Base-by-base conservation (phyloP, 2,888 invertebrate genomes). In the Chrysodeixis includens region DNA sequence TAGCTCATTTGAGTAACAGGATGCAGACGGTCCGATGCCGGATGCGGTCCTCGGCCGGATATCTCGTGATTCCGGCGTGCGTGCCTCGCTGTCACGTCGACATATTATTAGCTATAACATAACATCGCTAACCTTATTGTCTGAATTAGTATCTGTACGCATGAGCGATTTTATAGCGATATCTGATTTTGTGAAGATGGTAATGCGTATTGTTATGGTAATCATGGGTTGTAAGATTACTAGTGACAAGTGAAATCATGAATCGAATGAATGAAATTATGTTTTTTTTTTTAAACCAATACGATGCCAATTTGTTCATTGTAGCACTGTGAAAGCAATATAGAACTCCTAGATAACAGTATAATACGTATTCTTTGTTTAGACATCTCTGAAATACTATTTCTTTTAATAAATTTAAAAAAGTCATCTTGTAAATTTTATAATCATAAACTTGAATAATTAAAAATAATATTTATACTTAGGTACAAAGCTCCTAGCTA, bases 31-130 rank as follows among this genome's bases (percentile, higher is more conserved):
- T 78, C 75, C 73, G 66, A 61, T 54, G 62, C 68, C 82, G 88
- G 88, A 88, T 78, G 83, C 76, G 81, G 75, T 70, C 76, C 76
- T 76, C 81, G 82, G 78, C 77, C 78, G 78, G 81, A 83, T 84
- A 84, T 83, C 85, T 84, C 86, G 86, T 85, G 83, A 60, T 82
- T 86, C 87, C 86, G 87, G 71, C 74, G 61, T 68, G 66, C 66
- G 68, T 83, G 77, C 74, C 78, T 49, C 18, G 46, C 46, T 80
- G 74, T 76, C 79, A 69, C 57, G 67, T 69, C 71, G 67, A 63
- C 59, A 66, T 69, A 74, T 62, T 69, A 69, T 74, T 58, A 55
- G 55, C 52, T 62, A 65, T 56, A 62, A 58, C 65, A 59, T 49
- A 56, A 65, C 55, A 61, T 62, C 62, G 57, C 49, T 56, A 57